A percentile compares a stretch with the other conserved stretches of the same genome.
phyloP scores from a whole-genome alignment of 2,888 invertebrate species.

The Cryptus viduatorius region DNA sequence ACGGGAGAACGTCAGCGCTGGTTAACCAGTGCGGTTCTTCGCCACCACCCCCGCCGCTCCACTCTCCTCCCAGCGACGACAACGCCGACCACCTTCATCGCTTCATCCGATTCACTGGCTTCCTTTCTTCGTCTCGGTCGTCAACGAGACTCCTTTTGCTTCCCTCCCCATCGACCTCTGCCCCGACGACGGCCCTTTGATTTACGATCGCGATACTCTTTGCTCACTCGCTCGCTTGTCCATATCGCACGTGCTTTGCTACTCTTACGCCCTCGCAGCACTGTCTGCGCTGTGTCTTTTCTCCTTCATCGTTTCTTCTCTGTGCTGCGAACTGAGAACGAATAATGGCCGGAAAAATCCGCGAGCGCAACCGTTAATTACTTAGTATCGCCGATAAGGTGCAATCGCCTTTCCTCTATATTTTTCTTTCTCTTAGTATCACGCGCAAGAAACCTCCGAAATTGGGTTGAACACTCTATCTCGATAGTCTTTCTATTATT shows the following conservation, averaged over 20 bases:
- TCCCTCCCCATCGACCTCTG: constrained; percentile 4
- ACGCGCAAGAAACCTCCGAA: neutral
- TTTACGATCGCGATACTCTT: constrained; percentile 42
- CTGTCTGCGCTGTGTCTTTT: neutral
- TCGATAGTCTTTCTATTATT: constrained; percentile 6
- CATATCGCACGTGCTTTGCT: constrained; percentile 21
- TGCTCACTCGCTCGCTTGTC: constrained; percentile 20
- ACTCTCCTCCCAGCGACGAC: constrained; percentile 4
- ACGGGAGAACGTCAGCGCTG: constrained; percentile 27
- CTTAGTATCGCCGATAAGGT: constrained; percentile 54
- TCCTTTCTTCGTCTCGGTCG: constrained; percentile 61
- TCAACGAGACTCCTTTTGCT: constrained; percentile 13
- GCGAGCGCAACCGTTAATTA: constrained; percentile 54
- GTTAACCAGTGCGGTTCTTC: constrained; percentile 41
- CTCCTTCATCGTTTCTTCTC: neutral
- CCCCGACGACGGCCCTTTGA: constrained; percentile 35
- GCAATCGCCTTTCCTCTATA: constrained; percentile 24
- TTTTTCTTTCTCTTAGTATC: neutral
- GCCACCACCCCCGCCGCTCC: neutral
- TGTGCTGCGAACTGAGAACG: constrained; percentile 16
- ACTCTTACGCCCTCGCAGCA: constrained; percentile 4
- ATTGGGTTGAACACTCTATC: constrained; percentile 3
- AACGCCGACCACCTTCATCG: constrained; percentile 51
- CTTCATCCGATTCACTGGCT: constrained; percentile 59
- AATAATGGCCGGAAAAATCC: constrained; percentile 57